These are phyloP conservation scores for Muscicapa adusta DNA, from an alignment of 2,113 vertebrate genomes.

Conservation along the genomic window DNA sequence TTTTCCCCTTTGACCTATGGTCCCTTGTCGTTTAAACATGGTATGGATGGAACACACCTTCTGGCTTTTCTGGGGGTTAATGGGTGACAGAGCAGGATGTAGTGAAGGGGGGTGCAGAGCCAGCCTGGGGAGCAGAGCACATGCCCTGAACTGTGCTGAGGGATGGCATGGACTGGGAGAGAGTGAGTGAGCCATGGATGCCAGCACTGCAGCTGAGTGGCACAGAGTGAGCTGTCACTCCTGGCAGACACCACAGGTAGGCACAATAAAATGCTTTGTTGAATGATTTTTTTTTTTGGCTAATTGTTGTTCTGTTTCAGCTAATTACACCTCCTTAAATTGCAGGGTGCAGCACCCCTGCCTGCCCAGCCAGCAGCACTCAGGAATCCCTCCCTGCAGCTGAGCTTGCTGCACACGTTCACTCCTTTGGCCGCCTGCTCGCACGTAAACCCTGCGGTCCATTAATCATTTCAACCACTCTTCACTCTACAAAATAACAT, in stretches of 20 bases:
- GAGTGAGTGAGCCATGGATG: accelerated
- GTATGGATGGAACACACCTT: accelerated
- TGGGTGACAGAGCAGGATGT: accelerated
- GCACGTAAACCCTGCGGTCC: neutral
- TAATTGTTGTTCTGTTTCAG: neutral
- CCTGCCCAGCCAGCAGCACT: neutral
- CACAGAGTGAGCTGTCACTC: neutral
- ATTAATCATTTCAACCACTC: conserved; percentile 52
- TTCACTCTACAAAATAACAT: conserved; percentile 38
- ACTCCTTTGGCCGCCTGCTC: neutral
- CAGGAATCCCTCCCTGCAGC: neutral
- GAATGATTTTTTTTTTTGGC: neutral
- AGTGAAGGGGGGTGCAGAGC: neutral
- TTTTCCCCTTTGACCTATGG: neutral
- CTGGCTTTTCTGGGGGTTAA: neutral
- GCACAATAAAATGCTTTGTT: neutral
- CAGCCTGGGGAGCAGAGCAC: neutral
- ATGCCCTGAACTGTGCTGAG: accelerated
- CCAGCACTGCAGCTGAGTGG: neutral
- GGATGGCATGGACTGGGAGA: accelerated
- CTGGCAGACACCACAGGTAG: neutral
- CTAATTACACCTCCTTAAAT: neutral
- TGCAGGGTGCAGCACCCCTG: neutral
- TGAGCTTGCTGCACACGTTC: neutral
- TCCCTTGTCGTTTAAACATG: neutral